These are phyloP conservation scores for Echinometra lucunter DNA, from an alignment of 53 echinoderm and acorn worm genomes.

Conservation along the genomic window DNA sequence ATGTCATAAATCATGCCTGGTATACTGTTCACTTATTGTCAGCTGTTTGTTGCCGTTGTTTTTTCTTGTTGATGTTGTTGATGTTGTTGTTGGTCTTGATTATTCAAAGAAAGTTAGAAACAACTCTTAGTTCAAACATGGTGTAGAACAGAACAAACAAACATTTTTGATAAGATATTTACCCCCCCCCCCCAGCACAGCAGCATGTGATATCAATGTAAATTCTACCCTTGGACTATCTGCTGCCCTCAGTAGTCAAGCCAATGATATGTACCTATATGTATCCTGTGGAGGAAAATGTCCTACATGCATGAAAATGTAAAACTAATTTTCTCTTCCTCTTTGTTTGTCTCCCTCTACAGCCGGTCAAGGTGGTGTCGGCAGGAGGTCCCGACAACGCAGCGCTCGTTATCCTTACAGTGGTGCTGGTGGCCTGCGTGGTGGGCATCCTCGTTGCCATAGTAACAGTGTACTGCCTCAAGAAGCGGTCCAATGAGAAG, in stretches of 20 bases:
- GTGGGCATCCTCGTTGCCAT: slow-evolving; percentile 89
- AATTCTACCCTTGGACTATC: neutral
- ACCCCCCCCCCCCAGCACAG: neutral
- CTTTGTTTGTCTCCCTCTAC: slow-evolving; percentile 44
- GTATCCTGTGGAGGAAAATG: neutral
- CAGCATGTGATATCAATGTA: neutral
- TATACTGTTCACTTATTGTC: no score
- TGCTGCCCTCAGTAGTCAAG: slow-evolving; percentile 19
- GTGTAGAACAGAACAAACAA: neutral
- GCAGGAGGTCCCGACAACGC: slow-evolving; percentile 80
- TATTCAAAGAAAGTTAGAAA: no score
- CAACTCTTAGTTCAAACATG: neutral
- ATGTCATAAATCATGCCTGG: no score
- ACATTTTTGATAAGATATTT: neutral
- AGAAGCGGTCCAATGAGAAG: slow-evolving; percentile 81
- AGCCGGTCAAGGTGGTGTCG: slow-evolving; percentile 81
- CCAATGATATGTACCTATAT: neutral
- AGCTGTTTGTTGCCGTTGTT: no score
- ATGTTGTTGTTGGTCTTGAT: no score
- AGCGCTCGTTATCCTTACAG: slow-evolving; percentile 89
- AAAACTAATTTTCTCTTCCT: neutral
- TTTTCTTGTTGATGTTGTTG: no score
- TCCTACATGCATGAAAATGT: neutral
- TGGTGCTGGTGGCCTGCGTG: slow-evolving; percentile 92
- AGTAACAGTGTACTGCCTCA: slow-evolving; percentile 90